Evolutionary conservation across 2,113 vertebrate species (phyloP).

Genomic region (Gnathonemus echidnorhynchus): DNA sequence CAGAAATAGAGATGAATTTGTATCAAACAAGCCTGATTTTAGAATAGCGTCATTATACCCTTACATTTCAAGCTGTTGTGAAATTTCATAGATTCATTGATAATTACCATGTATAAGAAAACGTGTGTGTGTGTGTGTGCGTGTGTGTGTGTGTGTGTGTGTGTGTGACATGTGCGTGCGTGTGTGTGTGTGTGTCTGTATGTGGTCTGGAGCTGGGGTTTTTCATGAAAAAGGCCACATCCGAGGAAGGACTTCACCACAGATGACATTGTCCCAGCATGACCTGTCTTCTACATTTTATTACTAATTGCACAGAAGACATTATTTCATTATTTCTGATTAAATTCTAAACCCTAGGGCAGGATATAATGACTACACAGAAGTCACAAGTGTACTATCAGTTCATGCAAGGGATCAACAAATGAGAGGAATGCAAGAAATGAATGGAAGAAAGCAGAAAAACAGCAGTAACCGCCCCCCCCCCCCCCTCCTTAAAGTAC

Average conservation of each 20-base stretch:
- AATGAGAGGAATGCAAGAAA: not conserved
- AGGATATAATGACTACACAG: not conserved
- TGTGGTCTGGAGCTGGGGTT: not conserved
- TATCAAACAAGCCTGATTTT: conserved; percentile 55
- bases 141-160: not conserved
- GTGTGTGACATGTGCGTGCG: not conserved
- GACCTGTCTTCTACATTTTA: not conserved
- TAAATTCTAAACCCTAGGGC: not conserved
- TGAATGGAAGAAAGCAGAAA: not conserved
- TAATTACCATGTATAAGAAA: conserved; percentile 19
- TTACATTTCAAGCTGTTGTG: not conserved
- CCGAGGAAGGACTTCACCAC: not conserved
- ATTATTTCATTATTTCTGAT: not conserved
- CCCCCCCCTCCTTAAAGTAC: not conserved
- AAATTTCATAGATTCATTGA: conserved; percentile 15
- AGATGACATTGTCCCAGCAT: not conserved
- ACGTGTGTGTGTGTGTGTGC: conserved; percentile 12
- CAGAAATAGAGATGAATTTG: conserved; percentile 56
- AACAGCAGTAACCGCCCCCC: not conserved
- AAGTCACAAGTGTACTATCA: not conserved
- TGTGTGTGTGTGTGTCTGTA: conserved; percentile 11
- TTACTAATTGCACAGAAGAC: not conserved
- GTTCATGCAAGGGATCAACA: not conserved
- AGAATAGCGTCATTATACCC: conserved; percentile 54
- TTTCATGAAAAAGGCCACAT: not conserved